Evolutionary conservation across 2,888 invertebrate species (phyloP), one percentile per base, ranked within the genome.

Genomic region (Polylopha cassiicola): DNA sequence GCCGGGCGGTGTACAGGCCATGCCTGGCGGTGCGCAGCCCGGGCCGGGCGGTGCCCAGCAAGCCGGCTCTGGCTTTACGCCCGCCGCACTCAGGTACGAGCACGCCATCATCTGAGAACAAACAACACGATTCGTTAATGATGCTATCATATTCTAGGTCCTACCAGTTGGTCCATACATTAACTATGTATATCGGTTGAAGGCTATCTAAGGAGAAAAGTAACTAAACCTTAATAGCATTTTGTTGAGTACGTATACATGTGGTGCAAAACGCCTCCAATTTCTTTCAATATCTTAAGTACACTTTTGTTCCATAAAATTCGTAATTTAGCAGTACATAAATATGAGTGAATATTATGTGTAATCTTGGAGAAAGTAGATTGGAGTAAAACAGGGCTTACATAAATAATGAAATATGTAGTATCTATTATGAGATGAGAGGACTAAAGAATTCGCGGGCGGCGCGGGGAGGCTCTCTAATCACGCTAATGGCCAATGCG

Each of bases 401-500:
- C 78, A 84, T 84, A 78, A 84, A 82, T 84, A 82, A 84, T 84
- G 74, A 80, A 81, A 80, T 81, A 81, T 82, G 78, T 79, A 75
- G 74, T 79, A 81, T 41, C 34, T 41, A 41, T 81, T 80, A 82
- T 77, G 79, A 79, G 81, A 80, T 77, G 80, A 76, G 78, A 74
- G 73, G 78, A 72, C 78, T 79, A 76, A 81, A 81, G 81, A 81
- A 82, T 79, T 75, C 72, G 77, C 72, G 73, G 74, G 72, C 58
- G 71, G 69, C 50, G n/a, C n/a, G 61, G 65, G 65, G 69, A 65
- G 72, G 57, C 69, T 62, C 75, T 78, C 75, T 85, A 86, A 86
- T 86, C 86, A 86, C 75, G 81, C 82, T 86, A 86, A 86, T 86
- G 85, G 85, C 79, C 81, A 84, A 82, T 85, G 81, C 84, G 80